Base-by-base conservation (phyloP, 2,888 invertebrate species). In the Xanthia togata region DNA sequence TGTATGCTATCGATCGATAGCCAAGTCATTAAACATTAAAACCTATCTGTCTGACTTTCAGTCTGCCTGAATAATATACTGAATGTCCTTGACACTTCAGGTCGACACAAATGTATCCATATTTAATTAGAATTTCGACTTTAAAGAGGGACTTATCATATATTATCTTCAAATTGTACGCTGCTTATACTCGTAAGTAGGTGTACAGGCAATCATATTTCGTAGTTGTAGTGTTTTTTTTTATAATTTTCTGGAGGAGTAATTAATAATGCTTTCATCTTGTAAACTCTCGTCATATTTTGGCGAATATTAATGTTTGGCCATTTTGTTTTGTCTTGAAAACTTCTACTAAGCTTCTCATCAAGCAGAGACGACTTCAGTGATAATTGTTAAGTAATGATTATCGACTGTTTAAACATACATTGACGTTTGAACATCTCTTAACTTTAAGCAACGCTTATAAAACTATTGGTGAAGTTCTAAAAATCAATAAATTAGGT, bases 1-100 rank as follows among this genome's bases (percentile, higher is more conserved):
- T 93, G 92, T 91, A 85, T 84, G 86, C 83, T 86, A 93, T 93
- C 94, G 94, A 95, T 95, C 95, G 93, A 90, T 88, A 87, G 81
- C 83, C 82, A 81, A 85, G 83, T 89, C 95, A 94, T 96, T 94
- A 95, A 95, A 94, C 90, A 95, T 95, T 95, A 92, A 95, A 91
- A 89, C 88, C 82, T 94, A 93, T 94, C 95, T 94, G 93, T 94
- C 95, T 93, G 91, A 90, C 85, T 89, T 89, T 87, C 89, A 88
- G 79, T 83, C 89, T 70, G 26, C 59, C 73, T 93, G 91, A 93
- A 92, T 92, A 91, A 92, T 91, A 90, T 85, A 90, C 87, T 80
- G 70, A 80, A 70, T 87, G 92, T 71, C 94, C 95, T 95, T 95
- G 95, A 92, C 91, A 93, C 90, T 88, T 88, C 76, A 85, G 74